Conservation (phyloP, 2,113 vertebrate genomes). For the Seriola dumerili region DNA sequence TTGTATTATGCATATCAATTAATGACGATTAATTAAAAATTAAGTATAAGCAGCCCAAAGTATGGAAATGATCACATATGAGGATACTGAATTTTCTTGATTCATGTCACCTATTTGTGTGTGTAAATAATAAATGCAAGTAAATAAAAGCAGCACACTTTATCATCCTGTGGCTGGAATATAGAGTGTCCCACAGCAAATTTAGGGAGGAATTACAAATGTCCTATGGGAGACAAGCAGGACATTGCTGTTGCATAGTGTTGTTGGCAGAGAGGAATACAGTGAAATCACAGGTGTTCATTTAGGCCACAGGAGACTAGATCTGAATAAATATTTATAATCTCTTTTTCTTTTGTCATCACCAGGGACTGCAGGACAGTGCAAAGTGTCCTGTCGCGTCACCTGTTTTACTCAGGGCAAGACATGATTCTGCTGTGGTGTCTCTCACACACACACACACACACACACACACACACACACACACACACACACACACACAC, state of each 20-base stretch:
- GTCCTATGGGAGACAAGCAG: conserved; percentile 20
- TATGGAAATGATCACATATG: background rate
- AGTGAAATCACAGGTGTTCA: conserved; percentile 47
- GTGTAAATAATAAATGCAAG: conserved; percentile 10
- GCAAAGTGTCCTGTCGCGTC: conserved; percentile 41
- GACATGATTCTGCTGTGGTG: conserved; percentile 20
- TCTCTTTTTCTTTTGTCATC: conserved; percentile 24
- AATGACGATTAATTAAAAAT: background rate
- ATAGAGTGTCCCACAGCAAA: conserved; percentile 8
- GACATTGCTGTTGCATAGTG: conserved; percentile 4
- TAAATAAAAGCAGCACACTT: background rate
- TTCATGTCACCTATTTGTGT: background rate
- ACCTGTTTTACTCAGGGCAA: conserved; percentile 25
- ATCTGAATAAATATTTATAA: conserved; percentile 55
- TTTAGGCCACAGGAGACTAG: conserved; percentile 29
- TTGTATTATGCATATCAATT: background rate
- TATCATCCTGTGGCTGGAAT: background rate
- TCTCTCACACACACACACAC: background rate
- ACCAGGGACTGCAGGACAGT: background rate
- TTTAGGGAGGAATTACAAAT: conserved; percentile 27
- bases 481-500: conserved; percentile 7
- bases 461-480: conserved; percentile 13
- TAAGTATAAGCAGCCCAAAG: background rate
- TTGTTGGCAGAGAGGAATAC: conserved; percentile 3
- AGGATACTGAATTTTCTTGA: background rate